Conservation (phyloP, 1,140 invertebrate genomes). For the Palaemon carinicauda region DNA sequence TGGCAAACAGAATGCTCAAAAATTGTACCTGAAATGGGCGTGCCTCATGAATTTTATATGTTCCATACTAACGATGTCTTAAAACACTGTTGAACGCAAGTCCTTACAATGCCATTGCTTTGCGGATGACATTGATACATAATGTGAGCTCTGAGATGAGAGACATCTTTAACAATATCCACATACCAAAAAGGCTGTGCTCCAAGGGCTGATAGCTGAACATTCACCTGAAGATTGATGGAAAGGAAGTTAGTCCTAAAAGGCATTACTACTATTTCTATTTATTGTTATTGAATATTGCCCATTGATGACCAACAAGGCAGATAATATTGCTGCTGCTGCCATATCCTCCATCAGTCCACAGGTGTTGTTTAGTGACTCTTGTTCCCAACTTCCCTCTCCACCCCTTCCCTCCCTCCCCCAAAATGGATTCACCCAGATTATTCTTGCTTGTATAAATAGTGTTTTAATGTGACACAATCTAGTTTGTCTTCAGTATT, state of each 20-base stretch:
- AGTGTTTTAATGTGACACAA: slow-evolving; percentile 50
- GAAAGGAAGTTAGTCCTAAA: not conserved
- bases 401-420: slow-evolving; percentile 43
- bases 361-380: not conserved
- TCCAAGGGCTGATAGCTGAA: slow-evolving; percentile 18
- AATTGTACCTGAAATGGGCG: slow-evolving; percentile 55
- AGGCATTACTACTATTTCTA: too few relatives aligned
- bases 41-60: slow-evolving; percentile 42
- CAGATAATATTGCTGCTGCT: too few relatives aligned
- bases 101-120: slow-evolving; percentile 43
- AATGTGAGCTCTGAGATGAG: slow-evolving; percentile 53
- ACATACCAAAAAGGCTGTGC: slow-evolving; percentile 53
- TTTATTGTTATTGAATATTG: too few relatives aligned
- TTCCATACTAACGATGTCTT: slow-evolving; percentile 42
- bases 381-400: not conserved
- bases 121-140: slow-evolving; percentile 25
- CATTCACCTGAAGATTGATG: not conserved
- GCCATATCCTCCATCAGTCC: not conserved
- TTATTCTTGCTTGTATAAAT: slow-evolving; percentile 22
- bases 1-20: slow-evolving; percentile 45
- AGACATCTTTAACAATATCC: slow-evolving; percentile 50
- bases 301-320: too few relatives aligned
- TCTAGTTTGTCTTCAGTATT: slow-evolving; percentile 57
- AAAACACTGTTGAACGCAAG: slow-evolving; percentile 50
- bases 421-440: slow-evolving; percentile 32